Percentiles rank a stretch among this genome's conserved stretches.
Conservation (phyloP, 2,888 invertebrate genomes). For the Nemotelus nigrinus region DNA sequence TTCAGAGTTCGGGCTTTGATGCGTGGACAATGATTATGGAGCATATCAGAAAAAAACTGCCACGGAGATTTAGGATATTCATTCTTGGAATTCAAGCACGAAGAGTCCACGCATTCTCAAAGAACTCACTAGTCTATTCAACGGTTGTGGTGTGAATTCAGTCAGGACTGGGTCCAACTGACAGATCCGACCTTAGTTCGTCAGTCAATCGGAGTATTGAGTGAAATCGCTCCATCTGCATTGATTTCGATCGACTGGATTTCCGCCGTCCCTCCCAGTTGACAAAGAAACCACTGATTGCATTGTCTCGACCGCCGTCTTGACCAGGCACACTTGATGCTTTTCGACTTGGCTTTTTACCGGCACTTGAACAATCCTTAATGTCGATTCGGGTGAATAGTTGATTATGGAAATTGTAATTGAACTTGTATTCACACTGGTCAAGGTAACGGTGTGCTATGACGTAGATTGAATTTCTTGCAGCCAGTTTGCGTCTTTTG, state of each 20-base stretch:
- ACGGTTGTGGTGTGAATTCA: neutral
- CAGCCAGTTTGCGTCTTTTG: neutral
- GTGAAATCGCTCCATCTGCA: neutral
- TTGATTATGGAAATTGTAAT: constrained; percentile 36
- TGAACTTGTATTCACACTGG: constrained; percentile 33
- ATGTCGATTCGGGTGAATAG: constrained; percentile 25
- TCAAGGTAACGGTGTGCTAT: neutral
- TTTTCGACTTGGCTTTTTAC: constrained; percentile 17
- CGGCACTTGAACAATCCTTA: constrained; percentile 31
- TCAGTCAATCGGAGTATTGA: neutral
- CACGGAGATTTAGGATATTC: neutral
- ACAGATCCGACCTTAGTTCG: neutral
- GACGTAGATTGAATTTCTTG: constrained; percentile 8
- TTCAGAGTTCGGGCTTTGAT: constrained; percentile 1
- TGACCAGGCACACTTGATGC: constrained; percentile 23
- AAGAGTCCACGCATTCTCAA: neutral
- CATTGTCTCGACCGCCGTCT: constrained; percentile 26
- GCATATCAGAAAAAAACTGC: neutral
- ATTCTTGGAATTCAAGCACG: constrained; percentile 6
- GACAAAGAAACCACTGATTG: constrained; percentile 43
- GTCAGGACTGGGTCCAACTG: neutral
- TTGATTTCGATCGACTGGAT: neutral
- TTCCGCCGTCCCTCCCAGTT: neutral
- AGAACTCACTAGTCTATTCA: too few species aligned
- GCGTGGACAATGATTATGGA: constrained; percentile 11